Evolutionary conservation across 53 echinoderm and acorn worm species (phyloP).

Genomic region (Henricia sp.): DNA sequence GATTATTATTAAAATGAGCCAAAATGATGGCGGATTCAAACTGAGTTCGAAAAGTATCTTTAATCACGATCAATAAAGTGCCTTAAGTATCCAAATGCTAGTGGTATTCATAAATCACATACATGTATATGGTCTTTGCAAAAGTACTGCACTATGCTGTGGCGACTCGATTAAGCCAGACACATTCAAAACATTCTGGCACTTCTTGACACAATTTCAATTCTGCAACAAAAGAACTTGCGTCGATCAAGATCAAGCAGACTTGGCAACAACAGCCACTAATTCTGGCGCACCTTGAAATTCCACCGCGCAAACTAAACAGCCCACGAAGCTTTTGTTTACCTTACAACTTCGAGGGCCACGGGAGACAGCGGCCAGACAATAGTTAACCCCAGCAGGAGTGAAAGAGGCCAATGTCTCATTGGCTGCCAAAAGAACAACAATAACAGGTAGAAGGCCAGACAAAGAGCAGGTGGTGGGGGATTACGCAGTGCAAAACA

Average conservation of each 20-base stretch:
- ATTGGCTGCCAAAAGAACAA: conserved; percentile 13
- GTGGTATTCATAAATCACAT: no score
- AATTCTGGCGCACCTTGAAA: conserved; percentile 27
- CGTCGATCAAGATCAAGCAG: neutral
- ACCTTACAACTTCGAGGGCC: neutral
- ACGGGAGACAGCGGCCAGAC: conserved; percentile 32
- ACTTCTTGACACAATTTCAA: conserved; percentile 46
- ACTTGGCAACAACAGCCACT: neutral
- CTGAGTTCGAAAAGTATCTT: no score
- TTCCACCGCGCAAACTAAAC: neutral
- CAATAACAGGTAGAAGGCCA: conserved; percentile 11
- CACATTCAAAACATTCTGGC: conserved; percentile 11
- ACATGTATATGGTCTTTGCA: no score
- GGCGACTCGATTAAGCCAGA: conserved; percentile 6
- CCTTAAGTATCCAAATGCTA: no score
- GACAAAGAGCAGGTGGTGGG: conserved; percentile 45
- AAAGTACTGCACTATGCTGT: neutral
- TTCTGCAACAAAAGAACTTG: neutral
- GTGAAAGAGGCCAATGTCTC: conserved; percentile 36
- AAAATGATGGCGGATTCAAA: no score
- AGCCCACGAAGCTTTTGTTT: conserved; percentile 9
- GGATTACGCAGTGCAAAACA: conserved; percentile 33
- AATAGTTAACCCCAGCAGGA: conserved; percentile 23
- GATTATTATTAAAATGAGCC: no score
- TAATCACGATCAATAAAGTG: no score